Conservation (phyloP, 2,797 vertebrate genomes). For the Girardinus metallicus region DNA sequence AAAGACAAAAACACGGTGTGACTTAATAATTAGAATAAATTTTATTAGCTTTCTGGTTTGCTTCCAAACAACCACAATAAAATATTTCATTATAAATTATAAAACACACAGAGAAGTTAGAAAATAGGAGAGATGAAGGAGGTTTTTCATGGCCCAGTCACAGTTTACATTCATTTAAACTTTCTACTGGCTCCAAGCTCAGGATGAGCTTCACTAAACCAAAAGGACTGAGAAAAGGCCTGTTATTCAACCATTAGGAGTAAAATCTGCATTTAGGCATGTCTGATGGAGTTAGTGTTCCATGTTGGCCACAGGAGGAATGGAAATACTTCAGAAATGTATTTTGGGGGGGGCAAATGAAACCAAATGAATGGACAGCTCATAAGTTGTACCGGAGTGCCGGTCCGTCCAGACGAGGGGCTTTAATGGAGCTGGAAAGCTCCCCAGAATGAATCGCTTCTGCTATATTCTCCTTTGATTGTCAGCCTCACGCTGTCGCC, state of each 20-base stretch:
- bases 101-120: conserved; percentile 25
- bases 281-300: conserved; percentile 48
- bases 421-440: conserved; percentile 47
- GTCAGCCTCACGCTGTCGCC: conserved; percentile 53
- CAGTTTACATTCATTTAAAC: conserved; percentile 38
- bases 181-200: not conserved
- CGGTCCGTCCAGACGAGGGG: not conserved
- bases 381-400: not conserved
- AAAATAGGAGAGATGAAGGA: not conserved
- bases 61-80: conserved; percentile 15
- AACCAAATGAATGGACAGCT: not conserved
- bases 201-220: not conserved
- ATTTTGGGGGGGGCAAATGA: not conserved
- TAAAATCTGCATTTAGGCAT: conserved; percentile 1
- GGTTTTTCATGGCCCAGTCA: not conserved
- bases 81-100: conserved; percentile 56
- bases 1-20: not conserved
- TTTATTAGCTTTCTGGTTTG: conserved; percentile 1
- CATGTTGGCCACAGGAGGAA: conserved; percentile 8
- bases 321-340: not conserved
- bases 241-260: not conserved
- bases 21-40: conserved; percentile 24
- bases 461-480: not conserved
- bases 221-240: not conserved
- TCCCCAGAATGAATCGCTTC: conserved; percentile 65